Base-by-base conservation (phyloP, 2,113 vertebrate species). In the Ceyx margarethae region DNA sequence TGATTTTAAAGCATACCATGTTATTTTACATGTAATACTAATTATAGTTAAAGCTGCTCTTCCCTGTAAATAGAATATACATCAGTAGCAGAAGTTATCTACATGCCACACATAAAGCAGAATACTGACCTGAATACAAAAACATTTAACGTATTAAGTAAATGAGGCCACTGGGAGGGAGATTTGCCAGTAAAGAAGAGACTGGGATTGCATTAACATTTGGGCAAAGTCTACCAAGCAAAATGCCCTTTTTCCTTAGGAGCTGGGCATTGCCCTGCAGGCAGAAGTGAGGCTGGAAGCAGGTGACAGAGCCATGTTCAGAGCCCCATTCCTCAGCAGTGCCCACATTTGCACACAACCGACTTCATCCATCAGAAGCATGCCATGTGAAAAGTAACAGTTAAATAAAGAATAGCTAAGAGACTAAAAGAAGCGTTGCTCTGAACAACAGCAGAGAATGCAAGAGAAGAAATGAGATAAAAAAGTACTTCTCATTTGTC, bases 301-400 rank as follows among this genome's bases (percentile, higher is more conserved):
- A 0, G 29, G 29, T 1, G 3, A 20, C 46, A 56, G 33, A 13
- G 35, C 26, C 20, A 3, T 1, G 15, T 31, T 67, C 75, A 37
- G 42, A 85, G 85, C 10, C 48, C 48, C 22, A 26, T 43, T 61
- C 78, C 54, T 46, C 17, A 16, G 50, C 3, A 7, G 54, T 2
- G 5, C 58, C 65, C 28, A 33, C 43, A 29, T 43, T 4, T 43
- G 62, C 10, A 19, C 17, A 16, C 12, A 92, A 71, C 29, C 0
- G 0, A 67, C 43, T 69, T 43, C 15, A 88, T 60, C 71, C 21
- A 6, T 29, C 67, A 85, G 62, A 81, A 89, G 73, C 9, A 3
- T 2, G 9, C 22, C 33, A 22, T 3, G 26, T 8, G 58, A 76
- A 68, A 79, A 7, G 11, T 6, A 71, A 67, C 0, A 0, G 37